Percentiles rank a stretch among this genome's conserved stretches.
These are phyloP conservation scores for Drosophila rubida DNA, from an alignment of 2,888 invertebrate species.

Conservation along the genomic window DNA sequence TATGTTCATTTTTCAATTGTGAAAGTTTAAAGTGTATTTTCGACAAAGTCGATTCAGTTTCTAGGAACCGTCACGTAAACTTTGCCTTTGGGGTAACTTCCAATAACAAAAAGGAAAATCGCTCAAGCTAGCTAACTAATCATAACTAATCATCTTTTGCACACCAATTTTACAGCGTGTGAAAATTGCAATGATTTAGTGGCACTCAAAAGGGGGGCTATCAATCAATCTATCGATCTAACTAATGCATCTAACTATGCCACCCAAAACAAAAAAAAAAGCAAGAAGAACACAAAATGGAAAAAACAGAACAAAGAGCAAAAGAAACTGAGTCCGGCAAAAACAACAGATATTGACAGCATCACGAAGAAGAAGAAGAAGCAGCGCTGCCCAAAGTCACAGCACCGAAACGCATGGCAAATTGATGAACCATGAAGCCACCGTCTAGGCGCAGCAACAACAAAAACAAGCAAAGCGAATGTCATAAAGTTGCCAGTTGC, in stretches of 20 bases:
- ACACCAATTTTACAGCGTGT: conserved; percentile 49
- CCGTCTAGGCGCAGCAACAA: conserved; percentile 21
- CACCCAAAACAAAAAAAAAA: conserved; percentile 12
- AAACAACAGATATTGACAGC: conserved; percentile 13
- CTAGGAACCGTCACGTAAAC: background rate
- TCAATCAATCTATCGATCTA: conserved; percentile 60
- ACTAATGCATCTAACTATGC: conserved; percentile 34
- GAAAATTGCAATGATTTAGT: conserved; percentile 72
- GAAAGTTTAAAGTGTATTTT: background rate
- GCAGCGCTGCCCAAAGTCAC: conserved; percentile 23
- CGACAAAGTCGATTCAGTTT: too few species aligned
- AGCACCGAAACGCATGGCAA: conserved; percentile 52
- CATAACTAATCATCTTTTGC: conserved; percentile 33
- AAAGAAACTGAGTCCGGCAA: background rate
- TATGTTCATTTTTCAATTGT: background rate
- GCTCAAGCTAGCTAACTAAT: conserved; percentile 46
- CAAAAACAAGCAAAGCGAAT: conserved; percentile 53
- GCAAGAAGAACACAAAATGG: background rate
- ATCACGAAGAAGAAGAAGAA: conserved; percentile 18
- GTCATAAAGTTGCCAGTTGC: conserved; percentile 61
- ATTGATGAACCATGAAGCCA: conserved; percentile 66
- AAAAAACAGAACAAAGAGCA: background rate
- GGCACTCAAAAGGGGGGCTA: conserved; percentile 45
- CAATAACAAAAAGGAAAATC: conserved; percentile 18
- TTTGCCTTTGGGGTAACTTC: conserved; percentile 3